Percentiles rank a stretch among this genome's conserved stretches.
phyloP scores from a whole-genome alignment of 2,888 invertebrate species.

The Gymnocheta viridis region DNA sequence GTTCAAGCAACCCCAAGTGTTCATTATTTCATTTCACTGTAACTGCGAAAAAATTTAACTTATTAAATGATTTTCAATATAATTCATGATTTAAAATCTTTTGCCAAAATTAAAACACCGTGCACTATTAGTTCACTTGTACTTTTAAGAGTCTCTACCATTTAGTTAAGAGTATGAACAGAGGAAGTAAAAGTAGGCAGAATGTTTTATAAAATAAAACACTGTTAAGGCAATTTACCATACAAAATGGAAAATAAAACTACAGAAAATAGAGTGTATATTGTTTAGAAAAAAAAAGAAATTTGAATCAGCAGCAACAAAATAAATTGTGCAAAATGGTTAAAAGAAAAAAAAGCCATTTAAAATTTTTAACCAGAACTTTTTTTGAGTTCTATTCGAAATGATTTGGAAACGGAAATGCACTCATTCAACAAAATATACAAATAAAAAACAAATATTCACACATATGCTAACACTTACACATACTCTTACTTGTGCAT shows the following conservation, averaged over 20 bases:
- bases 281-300: conserved; percentile 4
- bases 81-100: not conserved
- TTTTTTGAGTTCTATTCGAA: conserved; percentile 50
- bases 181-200: conserved; percentile 25
- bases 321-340: conserved; percentile 45
- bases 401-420: conserved; percentile 67
- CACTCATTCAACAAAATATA: conserved; percentile 66
- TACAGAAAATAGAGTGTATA: conserved; percentile 12
- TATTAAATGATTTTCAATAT: too few relatives aligned
- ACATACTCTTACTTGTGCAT: not conserved
- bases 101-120: conserved; percentile 4
- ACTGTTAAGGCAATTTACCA: conserved; percentile 58
- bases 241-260: conserved; percentile 37
- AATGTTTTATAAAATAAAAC: conserved; percentile 27
- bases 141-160: conserved; percentile 24
- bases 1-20: not conserved
- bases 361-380: conserved; percentile 54
- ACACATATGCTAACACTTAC: conserved; percentile 19
- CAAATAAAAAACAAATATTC: conserved; percentile 53
- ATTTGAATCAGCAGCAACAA: conserved; percentile 31
- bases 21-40: too few relatives aligned
- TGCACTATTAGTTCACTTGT: conserved; percentile 13
- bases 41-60: too few relatives aligned
- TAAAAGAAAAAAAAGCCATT: conserved; percentile 36
- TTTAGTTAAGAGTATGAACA: conserved; percentile 41